Evolutionary conservation across 2,113 vertebrate genomes (phyloP), one percentile per base, ranked within the genome.

Genomic region (Capreolus pygargus): DNA sequence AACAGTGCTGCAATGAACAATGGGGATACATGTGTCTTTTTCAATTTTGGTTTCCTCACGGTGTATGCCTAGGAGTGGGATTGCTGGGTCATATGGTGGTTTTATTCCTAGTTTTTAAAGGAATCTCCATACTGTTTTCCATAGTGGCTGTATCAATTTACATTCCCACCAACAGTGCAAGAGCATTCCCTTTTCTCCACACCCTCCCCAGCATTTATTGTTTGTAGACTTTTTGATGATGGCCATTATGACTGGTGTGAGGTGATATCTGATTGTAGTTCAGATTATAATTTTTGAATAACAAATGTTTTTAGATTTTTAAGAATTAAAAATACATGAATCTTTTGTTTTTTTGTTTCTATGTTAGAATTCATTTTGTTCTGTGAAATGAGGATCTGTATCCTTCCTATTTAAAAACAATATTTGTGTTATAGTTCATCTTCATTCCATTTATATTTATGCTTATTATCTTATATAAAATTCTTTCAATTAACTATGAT

Each of bases 351-450:
- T 91, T 82, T 90, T 74, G 33, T 50, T 60, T 89, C 50, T 86
- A 15, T 89, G 4, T 97, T 90, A 70, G 28, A 83, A 91, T 85
- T 93, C 27, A 86, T 93, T 94, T 95, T 93, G 60, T 50, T 91
- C 54, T 83, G 13, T 76, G 57, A 91, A 96, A 91, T 95, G 57
- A 92, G 23, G 10, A 50, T 83, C 19, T 91, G n/a, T 95, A n/a
- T 86, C 16, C 33, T 67, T n/a, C 52, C 9, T 93, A 33, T 93
- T 78, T 96, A 82, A 92, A 76, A 89, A 86, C 13, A 81, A 33
- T 81, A 57, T 86, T 81, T 84, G 74, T 87, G 94, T 96, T 81
- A 61, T 81, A 81, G 82, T 85, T 28, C 23, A 74, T 79, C 28
- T 60, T 39, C 58, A 6, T 85, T 91, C 15, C 6, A 28, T 90